Base-by-base conservation (phyloP, 1,140 invertebrate genomes). In the Drosophila kurseongensis region DNA sequence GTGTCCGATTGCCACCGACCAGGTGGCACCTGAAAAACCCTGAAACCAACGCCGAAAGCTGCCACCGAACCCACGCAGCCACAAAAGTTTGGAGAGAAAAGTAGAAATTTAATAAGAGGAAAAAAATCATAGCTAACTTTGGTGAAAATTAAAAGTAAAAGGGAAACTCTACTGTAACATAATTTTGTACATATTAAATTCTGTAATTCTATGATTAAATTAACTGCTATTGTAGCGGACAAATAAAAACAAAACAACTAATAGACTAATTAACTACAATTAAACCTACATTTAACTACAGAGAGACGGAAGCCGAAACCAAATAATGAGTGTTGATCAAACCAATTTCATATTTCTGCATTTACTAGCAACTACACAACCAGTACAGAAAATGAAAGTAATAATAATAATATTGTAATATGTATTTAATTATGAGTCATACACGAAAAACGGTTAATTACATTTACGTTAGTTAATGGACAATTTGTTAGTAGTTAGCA, bases 331-430 rank as follows among this genome's bases (percentile, higher is more conserved):
- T 61, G 75, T 85, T 85, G 82, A 86, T 85, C 75, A 68, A 80
- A 75, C 54, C 75, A 85, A 75, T 78, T 89, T 90, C 56, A 90
- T 79, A 80, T 89, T 91, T 91, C 88, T 90, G 88, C 88, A 91
- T 91, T 91, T 91, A 91, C 80, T 91, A 91, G 88, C 72, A 74
- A 91, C 66, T 85, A 91, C 63, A 76, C 72, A 79, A 59, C 48
- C 52, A 78, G 60, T 57, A 66, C 47, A 51, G 59, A 56, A 78
- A 80, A 38, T 71, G 42, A 58, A 60, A 79, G 35, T 66, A 54
- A 57, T 36, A 66, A 65, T 73, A 67, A 69, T 60, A 80, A 59
- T 52, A 83, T 73, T 82, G 75, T 75, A 75, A 78, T 75, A 75
- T 86, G 66, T 62, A 84, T 80, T 84, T 42, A 83, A 79, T 48